Evolutionary conservation across 1,140 invertebrate species (phyloP), one percentile per base, ranked within the genome.

Genomic region (Orius insidiosus): DNA sequence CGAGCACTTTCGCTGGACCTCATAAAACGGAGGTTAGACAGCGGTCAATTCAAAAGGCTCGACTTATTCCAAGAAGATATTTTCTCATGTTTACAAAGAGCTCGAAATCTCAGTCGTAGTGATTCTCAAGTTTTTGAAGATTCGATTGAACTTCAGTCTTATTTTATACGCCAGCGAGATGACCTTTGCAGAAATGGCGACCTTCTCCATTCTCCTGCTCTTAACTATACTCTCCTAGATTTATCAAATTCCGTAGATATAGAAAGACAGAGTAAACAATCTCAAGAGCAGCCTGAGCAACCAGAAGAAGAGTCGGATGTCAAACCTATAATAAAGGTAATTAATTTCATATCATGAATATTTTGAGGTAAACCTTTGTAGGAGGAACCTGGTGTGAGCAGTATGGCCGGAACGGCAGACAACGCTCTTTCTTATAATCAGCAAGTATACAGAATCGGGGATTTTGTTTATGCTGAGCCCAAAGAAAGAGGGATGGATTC

Each of bases 61-160:
- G 94, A 98, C 63, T 71, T 78, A 39, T 98, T 98, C 62, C 95
- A 98, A 68, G 87, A 93, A 58, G 94, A 98, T 59, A 76, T 98
- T 55, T 98, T 98, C 61, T 74, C 80, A 6, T 87, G 94, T 53
- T 77, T 97, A 60, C 87, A 95, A 57, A 69, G 86, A 57, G 90
- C 90, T 0, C 71, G 94, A 6, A 75, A 76, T 48, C 63, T 92
- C 2, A 87, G 87, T 0, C 71, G 85, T 3, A 86, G 85, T 0
- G 89, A 97, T 65, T 95, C 90, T 1, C 80, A 94, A 63, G 76
- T 89, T 8, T 92, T 95, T 68, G 86, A 96, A 61, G 93, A 97
- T 61, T 82, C 90, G 0, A 75, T 95, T 31, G 90, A 96, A 57
- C 67, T 98, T 43, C 93, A 98, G 60, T 75, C 79, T 1, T 90